These are phyloP conservation scores for Anodontia alba DNA, from an alignment of 2,888 invertebrate species.

Conservation along the genomic window DNA sequence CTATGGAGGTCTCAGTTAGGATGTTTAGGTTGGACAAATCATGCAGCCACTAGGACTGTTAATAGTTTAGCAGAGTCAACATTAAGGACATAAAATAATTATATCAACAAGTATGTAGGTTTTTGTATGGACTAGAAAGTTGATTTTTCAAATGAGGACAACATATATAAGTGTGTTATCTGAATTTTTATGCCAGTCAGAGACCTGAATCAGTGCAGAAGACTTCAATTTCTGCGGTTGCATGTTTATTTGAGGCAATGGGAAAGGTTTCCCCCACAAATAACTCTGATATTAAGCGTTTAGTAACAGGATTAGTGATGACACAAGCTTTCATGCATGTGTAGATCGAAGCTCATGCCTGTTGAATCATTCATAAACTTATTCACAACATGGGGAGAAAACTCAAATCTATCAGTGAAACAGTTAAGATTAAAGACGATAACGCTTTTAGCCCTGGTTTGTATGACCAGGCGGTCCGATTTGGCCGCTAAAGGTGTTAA, in stretches of 20 bases:
- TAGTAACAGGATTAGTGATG: background rate
- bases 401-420: background rate
- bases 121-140: background rate
- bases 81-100: background rate
- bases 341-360: slow-evolving; percentile 11
- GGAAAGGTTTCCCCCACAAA: background rate
- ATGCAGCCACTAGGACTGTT: slow-evolving; percentile 4
- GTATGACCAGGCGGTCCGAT: slow-evolving; percentile 23
- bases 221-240: background rate
- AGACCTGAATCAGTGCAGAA: slow-evolving; percentile 4
- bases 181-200: background rate
- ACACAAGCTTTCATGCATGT: background rate
- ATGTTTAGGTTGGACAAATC: slow-evolving; percentile 7
- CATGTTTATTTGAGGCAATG: background rate
- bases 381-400: background rate
- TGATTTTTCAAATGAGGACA: background rate
- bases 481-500: slow-evolving; percentile 20
- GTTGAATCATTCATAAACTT: background rate
- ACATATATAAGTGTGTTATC: slow-evolving; percentile 2
- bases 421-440: background rate
- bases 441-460: background rate
- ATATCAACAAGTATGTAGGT: background rate
- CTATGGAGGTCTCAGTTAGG: slow-evolving; percentile 2
- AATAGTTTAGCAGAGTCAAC: background rate
- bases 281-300: background rate